phyloP scores from a whole-genome alignment of 1,140 invertebrate species.

The Calosoma granatense region DNA sequence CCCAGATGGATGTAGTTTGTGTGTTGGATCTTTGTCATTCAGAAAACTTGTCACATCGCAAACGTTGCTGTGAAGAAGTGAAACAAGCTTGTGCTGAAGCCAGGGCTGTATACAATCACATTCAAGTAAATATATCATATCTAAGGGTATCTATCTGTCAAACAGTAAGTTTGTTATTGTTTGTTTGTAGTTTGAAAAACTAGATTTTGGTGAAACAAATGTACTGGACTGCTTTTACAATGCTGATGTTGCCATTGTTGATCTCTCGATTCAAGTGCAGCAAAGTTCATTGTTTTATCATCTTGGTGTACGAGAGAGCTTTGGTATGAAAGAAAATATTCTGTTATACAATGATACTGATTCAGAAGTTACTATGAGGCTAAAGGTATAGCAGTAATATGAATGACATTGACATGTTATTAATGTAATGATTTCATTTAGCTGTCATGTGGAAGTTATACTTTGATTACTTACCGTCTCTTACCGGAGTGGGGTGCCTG shows the following conservation, averaged over 20 bases:
- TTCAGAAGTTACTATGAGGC: conserved; percentile 69
- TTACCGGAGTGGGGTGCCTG: conserved; percentile 57
- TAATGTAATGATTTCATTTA: conserved; percentile 38
- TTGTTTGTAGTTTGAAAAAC: conserved; percentile 65
- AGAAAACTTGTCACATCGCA: conserved; percentile 57
- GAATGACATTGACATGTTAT: background rate
- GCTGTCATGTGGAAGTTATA: conserved; percentile 80
- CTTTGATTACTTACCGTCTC: conserved; percentile 79
- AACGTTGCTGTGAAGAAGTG: conserved; percentile 75
- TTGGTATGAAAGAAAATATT: conserved; percentile 98
- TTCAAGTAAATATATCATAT: conserved; percentile 51
- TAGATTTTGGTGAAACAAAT: conserved; percentile 79
- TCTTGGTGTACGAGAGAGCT: conserved; percentile 93
- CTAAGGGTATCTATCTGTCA: conserved; percentile 8
- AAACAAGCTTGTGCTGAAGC: conserved; percentile 65
- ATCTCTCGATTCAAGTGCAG: conserved; percentile 83
- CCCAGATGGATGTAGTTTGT: conserved; percentile 84
- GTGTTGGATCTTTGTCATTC: conserved; percentile 70
- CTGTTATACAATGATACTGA: conserved; percentile 86
- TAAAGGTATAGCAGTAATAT: conserved; percentile 56
- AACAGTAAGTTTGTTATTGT: conserved; percentile 4
- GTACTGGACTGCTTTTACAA: conserved; percentile 85
- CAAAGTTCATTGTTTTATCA: conserved; percentile 92
- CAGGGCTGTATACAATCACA: conserved; percentile 71
- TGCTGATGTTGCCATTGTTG: conserved; percentile 95